Base-by-base conservation (phyloP, 2,113 vertebrate genomes). In the Elaphurus davidianus region DNA sequence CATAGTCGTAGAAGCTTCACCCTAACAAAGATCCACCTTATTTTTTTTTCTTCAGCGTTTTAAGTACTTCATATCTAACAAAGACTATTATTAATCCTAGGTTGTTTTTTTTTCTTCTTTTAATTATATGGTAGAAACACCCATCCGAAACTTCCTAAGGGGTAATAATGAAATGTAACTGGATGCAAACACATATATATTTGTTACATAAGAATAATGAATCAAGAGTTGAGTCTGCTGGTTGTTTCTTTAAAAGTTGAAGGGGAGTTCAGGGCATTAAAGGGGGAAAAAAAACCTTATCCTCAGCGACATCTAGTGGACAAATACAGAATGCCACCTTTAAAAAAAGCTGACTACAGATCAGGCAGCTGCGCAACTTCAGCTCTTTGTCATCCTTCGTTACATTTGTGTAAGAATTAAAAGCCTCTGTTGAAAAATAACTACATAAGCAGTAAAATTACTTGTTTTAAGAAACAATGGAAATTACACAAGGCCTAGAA, bases 251-350 rank as follows among this genome's bases (percentile, higher is more conserved):
- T 27, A 8, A 96, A 97, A 50, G 52, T 43, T 88, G 45, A 94
- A 93, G 90, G 52, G 64, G 88, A n/a, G 2, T 45, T 67, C 55
- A 6, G 21, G 55, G 1, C 47, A 0, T 25, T 27, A 21, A 82
- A 90, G 43, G 57, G 45, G 45, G 30, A 78, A 93, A 97, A 21
- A 40, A 43, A 45, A 0, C 40, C 27, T 93, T 98, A 96, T 98
- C 25, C 90, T 96, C 92, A 98, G 97, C 98, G 99, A 98, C 99
- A 99, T 98, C 99, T 99, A 99, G 98, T 99, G 99, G 99, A 89
- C 52, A 2, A 55, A 1, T 55, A 59, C 3, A 88, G 59, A 97
- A 97, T 90, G 45, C 0, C 59, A 87, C 36, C 88, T 78, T 33
- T 43, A 55, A 91, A 57, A 57, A 52, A 96, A 87, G 33, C 5